Evolutionary conservation across 2,797 vertebrate genomes (phyloP), one percentile per base, ranked within the genome.

Genomic region (Iguana delicatissima): DNA sequence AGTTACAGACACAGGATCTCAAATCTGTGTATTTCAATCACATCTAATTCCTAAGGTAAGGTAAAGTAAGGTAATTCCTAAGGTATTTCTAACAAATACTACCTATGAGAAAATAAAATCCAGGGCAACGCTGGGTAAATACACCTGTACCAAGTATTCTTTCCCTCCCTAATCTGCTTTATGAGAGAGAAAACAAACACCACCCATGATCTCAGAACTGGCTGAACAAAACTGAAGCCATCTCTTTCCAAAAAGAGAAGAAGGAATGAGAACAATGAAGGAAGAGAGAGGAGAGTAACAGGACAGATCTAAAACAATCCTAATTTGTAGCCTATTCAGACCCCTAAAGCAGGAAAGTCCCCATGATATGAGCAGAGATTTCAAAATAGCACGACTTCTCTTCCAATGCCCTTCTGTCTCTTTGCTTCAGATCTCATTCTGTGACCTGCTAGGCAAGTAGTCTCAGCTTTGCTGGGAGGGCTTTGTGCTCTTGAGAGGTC

Each of bases 251-350:
- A 32, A 9, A 80, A 42, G 16, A 2, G 20, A 10, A 32, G 38
- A 69, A 24, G 10, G 6, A 32, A 18, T 9, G 5, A 50, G 35
- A 22, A 38, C 14, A 22, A 18, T 2, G 35, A 32, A 10, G 18
- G 52, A 24, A 18, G 24, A 13, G 29, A 10, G 42, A 12, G 24
- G 29, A 10, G 42, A 16, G 38, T 1, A 14, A 26, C 1, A 29
- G 38, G 10, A 6, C 4, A 32, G 62, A 84, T 12, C 1, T 26
- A 57, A 20, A 29, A 6, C 62, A 38, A 6, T 10, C 50, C 50
- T 38, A 72, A 38, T 72, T 35, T 6, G 24, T 55, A 59, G 67
- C 1, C 13, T 0, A 0, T 52, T 62, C 0, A 4, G 10, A 81
- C 91, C 4, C 79, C 0, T 82, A 84, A 84, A 73, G 85, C 22